These are phyloP conservation scores for Pagrus major DNA, from an alignment of 2,113 vertebrate genomes.

Conservation along the genomic window DNA sequence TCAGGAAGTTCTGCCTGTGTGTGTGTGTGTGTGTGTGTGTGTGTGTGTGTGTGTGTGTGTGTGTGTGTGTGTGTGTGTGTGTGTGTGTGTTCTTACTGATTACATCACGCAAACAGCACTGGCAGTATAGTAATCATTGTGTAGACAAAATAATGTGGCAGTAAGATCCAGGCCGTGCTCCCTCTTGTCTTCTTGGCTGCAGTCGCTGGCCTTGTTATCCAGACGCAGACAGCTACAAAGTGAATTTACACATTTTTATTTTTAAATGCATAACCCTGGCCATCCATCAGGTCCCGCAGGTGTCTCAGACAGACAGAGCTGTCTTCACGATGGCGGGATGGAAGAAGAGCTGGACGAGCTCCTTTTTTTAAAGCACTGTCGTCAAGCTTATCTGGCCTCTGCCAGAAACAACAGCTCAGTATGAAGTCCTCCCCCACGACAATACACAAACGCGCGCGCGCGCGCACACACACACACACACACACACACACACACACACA, in stretches of 20 bases:
- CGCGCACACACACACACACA: conserved; percentile 4
- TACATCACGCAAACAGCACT: background rate
- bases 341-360: conserved; percentile 54
- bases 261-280: conserved; percentile 49
- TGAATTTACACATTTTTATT: conserved; percentile 67
- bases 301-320: conserved; percentile 60
- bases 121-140: background rate
- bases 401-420: conserved; percentile 74
- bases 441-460: conserved; percentile 1
- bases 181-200: conserved; percentile 32
- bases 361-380: conserved; percentile 34
- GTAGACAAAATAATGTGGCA: conserved; percentile 9
- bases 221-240: conserved; percentile 52
- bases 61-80: no score
- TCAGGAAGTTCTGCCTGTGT: background rate
- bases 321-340: conserved; percentile 34
- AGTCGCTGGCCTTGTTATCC: conserved; percentile 48
- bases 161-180: background rate
- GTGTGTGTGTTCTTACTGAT: background rate
- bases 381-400: conserved; percentile 56
- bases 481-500: conserved; percentile 6
- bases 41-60: no score
- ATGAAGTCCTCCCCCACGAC: conserved; percentile 26
- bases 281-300: conserved; percentile 56
- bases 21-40: background rate